Conservation (phyloP, 2,113 vertebrate species). For the Stegostoma tigrinum region DNA sequence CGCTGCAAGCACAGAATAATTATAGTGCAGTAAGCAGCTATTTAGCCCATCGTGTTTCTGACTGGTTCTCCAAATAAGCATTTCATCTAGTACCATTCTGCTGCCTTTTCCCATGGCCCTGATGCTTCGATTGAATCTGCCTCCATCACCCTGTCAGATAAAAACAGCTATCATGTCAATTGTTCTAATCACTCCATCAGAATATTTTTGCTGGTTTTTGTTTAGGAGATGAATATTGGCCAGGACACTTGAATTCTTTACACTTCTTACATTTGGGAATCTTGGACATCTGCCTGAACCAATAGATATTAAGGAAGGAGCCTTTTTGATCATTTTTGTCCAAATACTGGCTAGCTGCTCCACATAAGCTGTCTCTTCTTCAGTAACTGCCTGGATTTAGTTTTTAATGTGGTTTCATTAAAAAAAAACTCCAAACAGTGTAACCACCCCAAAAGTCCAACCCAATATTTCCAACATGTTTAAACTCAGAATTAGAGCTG, state of each 20-base stretch:
- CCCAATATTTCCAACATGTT: neutral
- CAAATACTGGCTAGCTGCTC: neutral
- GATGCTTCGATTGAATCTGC: too few species aligned
- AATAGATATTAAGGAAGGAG: too few species aligned
- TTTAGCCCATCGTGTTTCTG: too few species aligned
- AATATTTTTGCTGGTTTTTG: neutral
- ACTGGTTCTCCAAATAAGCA: too few species aligned
- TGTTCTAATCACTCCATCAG: neutral
- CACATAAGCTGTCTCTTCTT: neutral
- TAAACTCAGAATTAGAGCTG: neutral
- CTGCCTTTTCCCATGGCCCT: too few species aligned
- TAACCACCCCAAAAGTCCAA: neutral
- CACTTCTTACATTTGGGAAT: neutral
- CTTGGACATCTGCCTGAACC: too few species aligned
- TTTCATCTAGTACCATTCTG: too few species aligned
- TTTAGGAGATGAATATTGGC: neutral
- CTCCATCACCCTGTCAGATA: too few species aligned
- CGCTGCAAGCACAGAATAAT: neutral
- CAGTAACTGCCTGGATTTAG: neutral
- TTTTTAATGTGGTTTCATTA: neutral
- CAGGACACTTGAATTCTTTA: neutral
- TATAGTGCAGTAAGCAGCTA: too few species aligned
- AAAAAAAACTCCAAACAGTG: neutral
- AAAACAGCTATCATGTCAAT: neutral
- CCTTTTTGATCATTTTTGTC: neutral